A percentile compares a stretch with the other conserved stretches of the same genome.
These are phyloP conservation scores for Crax fasciolata DNA, from an alignment of 2,797 vertebrate species.

Conservation along the genomic window DNA sequence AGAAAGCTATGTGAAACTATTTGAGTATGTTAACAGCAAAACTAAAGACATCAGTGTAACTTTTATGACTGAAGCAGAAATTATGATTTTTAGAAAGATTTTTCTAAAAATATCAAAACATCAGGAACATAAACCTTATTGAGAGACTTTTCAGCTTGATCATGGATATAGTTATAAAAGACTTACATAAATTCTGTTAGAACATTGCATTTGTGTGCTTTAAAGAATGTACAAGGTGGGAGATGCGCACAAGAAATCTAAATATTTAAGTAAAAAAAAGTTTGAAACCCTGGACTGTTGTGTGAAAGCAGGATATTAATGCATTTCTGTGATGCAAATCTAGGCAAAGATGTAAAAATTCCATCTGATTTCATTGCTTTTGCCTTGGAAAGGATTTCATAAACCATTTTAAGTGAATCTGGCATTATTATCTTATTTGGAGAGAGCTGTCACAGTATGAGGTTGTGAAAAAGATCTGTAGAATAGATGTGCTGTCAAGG, in stretches of 20 bases:
- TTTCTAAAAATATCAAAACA: neutral
- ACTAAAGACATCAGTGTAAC: neutral
- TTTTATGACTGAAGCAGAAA: neutral
- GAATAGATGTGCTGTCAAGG: neutral
- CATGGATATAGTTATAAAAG: neutral
- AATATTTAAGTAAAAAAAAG: neutral
- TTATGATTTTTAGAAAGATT: neutral
- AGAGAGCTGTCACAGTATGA: neutral
- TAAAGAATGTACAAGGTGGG: rapidly evolving
- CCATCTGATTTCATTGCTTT: neutral
- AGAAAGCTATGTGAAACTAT: slow-evolving; percentile 28
- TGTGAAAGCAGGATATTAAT: neutral
- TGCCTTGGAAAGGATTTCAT: neutral
- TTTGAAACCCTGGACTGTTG: neutral
- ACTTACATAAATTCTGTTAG: neutral
- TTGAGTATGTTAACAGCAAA: neutral
- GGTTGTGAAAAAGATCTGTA: neutral
- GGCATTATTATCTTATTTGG: neutral
- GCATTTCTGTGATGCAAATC: neutral
- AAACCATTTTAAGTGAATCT: neutral
- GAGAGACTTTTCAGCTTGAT: neutral
- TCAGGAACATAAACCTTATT: neutral
- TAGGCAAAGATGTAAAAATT: neutral
- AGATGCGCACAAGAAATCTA: neutral
- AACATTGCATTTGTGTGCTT: neutral